A percentile compares a stretch with the other conserved stretches of the same genome.
Evolutionary conservation across 35 echinoderm and acorn worm species (phyloP).

Genomic region (Acanthaster planci): DNA sequence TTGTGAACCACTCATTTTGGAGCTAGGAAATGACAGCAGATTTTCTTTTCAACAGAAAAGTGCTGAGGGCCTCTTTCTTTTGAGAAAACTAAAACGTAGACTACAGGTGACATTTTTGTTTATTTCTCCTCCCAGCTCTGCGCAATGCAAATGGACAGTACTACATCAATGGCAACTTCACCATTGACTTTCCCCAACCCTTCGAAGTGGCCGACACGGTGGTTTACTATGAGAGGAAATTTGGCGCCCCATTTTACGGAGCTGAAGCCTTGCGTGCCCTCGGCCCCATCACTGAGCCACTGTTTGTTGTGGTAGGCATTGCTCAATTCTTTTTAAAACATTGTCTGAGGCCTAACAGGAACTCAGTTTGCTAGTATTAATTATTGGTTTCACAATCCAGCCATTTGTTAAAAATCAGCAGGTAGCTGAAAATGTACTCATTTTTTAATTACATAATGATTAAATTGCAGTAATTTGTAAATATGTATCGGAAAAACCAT

Average conservation of each 20-base stretch:
- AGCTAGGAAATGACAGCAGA: too few relatives aligned
- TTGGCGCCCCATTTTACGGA: background rate
- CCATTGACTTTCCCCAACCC: slow-evolving; percentile 65
- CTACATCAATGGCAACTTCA: slow-evolving; percentile 82
- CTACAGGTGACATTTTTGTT: too few relatives aligned
- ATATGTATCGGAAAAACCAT: too few relatives aligned
- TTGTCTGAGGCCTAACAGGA: background rate
- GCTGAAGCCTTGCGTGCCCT: slow-evolving; percentile 63
- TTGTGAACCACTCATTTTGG: too few relatives aligned
- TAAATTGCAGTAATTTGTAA: too few relatives aligned
- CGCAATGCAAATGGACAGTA: slow-evolving; percentile 72
- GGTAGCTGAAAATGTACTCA: too few relatives aligned
- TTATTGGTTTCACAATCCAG: too few relatives aligned
- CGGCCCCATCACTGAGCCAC: slow-evolving; percentile 72
- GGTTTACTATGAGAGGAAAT: slow-evolving; percentile 68
- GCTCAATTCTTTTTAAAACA: background rate
- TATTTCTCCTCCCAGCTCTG: slow-evolving; percentile 62
- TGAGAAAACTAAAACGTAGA: too few relatives aligned
- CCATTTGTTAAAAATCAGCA: too few relatives aligned
- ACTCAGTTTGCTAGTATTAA: background rate
- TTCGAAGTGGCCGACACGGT: slow-evolving; percentile 65
- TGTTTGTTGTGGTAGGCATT: slow-evolving; percentile 73
- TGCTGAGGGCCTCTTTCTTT: too few relatives aligned
- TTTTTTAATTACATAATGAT: too few relatives aligned
- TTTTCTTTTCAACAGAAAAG: too few relatives aligned